A percentile compares a stretch with the other conserved stretches of the same genome.
Conservation (phyloP, 2,888 invertebrate species). For the Atethmia centrago region DNA sequence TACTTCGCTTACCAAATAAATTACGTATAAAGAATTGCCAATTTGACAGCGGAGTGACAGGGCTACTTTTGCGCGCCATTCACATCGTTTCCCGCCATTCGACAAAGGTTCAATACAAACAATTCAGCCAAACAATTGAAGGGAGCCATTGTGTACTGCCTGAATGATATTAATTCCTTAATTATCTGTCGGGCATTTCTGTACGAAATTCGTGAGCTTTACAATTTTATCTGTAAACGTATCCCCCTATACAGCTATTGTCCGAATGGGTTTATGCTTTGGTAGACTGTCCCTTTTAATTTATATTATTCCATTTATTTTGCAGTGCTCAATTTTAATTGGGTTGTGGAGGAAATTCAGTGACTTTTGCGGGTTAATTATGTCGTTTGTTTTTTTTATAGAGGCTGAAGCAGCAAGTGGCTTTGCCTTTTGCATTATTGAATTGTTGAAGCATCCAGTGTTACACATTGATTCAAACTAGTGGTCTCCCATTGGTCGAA, state of each 20-base stretch:
- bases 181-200: conserved; percentile 41
- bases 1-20: neutral
- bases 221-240: conserved; percentile 42
- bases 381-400: too few relatives aligned
- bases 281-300: conserved; percentile 41
- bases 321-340: conserved; percentile 11
- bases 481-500: too few relatives aligned
- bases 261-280: conserved; percentile 19
- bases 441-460: too few relatives aligned
- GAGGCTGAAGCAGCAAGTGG: neutral
- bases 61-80: conserved; percentile 26
- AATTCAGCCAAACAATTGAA: conserved; percentile 40
- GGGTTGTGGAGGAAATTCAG: neutral
- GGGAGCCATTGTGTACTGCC: conserved; percentile 37
- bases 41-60: conserved; percentile 44
- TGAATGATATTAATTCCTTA: conserved; percentile 48
- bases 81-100: conserved; percentile 13
- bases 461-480: neutral
- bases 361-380: neutral
- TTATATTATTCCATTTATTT: conserved; percentile 36
- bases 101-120: conserved; percentile 45
- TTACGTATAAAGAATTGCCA: neutral
- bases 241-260: conserved; percentile 50
- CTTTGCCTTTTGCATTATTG: neutral
- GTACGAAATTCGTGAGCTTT: conserved; percentile 39